phyloP scores from a whole-genome alignment of 2,113 vertebrate genomes.

The Toxotes jaculatrix region DNA sequence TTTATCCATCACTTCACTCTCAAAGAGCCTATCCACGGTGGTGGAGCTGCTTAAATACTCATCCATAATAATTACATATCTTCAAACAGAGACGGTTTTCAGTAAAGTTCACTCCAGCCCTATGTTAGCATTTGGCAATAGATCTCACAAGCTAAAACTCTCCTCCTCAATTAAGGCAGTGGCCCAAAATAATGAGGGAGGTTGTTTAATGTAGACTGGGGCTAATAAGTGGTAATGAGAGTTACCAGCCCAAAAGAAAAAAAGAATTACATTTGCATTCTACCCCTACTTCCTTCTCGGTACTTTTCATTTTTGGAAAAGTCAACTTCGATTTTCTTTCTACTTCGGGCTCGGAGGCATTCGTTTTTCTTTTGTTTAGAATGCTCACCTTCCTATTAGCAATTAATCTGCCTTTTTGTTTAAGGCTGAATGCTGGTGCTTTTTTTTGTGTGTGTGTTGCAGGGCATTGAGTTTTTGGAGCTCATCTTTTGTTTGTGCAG shows the following conservation, averaged over 20 bases:
- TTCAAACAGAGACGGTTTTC: conserved; percentile 28
- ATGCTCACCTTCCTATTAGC: conserved; percentile 2
- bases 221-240: conserved; percentile 65
- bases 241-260: conserved; percentile 2
- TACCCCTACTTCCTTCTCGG: not conserved
- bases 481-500: not conserved
- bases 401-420: not conserved
- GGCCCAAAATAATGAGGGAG: conserved; percentile 53
- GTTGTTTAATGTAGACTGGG: conserved; percentile 44
- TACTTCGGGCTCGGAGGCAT: not conserved
- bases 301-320: conserved; percentile 41
- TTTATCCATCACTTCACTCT: not conserved
- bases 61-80: conserved; percentile 28
- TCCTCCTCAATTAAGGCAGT: conserved; percentile 45
- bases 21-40: not conserved
- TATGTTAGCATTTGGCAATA: conserved; percentile 31
- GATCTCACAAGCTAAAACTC: conserved; percentile 28
- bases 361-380: not conserved
- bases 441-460: not conserved
- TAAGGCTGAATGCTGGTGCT: not conserved
- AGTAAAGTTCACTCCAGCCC: conserved; percentile 11
- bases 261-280: conserved; percentile 5
- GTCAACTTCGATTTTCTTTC: conserved; percentile 22
- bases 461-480: not conserved
- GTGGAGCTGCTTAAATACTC: not conserved